These are phyloP conservation scores for Cryptomyrus ogoouensis DNA, from an alignment of 2,113 vertebrate species.

Conservation along the genomic window DNA sequence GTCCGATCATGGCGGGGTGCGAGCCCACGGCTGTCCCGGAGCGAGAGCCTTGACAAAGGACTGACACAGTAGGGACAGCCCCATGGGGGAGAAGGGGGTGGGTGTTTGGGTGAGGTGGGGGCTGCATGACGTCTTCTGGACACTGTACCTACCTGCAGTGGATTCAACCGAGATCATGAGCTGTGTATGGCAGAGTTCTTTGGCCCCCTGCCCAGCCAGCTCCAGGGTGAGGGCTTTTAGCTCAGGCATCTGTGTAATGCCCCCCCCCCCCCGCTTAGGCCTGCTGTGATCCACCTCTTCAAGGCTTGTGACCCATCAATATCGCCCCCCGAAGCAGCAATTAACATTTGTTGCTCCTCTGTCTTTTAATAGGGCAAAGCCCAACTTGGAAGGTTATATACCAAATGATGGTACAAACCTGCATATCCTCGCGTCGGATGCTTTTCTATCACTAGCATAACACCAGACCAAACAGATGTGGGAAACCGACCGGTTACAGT, in stretches of 20 bases:
- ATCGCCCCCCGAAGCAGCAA: neutral
- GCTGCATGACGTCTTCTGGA: neutral
- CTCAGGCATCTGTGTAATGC: neutral
- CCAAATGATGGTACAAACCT: neutral
- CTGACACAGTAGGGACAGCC: neutral
- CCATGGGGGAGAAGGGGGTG: neutral
- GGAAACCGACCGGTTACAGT: neutral
- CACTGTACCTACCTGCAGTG: neutral
- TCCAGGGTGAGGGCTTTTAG: neutral
- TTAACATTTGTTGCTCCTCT: slow-evolving; percentile 15
- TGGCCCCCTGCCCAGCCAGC: neutral
- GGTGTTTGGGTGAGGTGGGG: neutral
- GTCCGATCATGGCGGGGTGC: neutral
- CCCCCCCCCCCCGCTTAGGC: neutral
- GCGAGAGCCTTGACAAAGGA: neutral
- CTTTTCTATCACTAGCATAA: neutral
- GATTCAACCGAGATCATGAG: neutral
- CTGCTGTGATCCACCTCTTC: neutral
- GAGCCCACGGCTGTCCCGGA: neutral
- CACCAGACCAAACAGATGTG: neutral
- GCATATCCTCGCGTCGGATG: neutral
- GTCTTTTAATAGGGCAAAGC: neutral
- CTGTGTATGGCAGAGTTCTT: neutral
- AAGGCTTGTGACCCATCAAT: neutral
- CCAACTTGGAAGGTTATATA: neutral